Base-by-base conservation (phyloP, 2,113 vertebrate species). In the Ochotona curzoniae region DNA sequence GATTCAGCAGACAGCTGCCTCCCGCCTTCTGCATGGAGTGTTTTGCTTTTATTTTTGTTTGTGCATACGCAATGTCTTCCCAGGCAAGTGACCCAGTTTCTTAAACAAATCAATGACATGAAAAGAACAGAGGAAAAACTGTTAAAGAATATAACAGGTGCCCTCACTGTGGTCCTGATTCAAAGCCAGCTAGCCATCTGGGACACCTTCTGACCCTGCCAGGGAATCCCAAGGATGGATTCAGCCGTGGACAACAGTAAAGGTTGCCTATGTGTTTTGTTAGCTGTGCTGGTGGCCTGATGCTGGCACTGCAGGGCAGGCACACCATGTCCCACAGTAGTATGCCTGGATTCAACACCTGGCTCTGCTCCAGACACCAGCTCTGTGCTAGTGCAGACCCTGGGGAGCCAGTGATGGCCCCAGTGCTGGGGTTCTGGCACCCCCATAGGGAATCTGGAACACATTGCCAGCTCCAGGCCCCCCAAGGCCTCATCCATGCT, bases 141-240 rank as follows among this genome's bases (percentile, higher is more conserved):
- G 4, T 44, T 38, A 7, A 3, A 82, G 28, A 84, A 26, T 4
- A 12, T 20, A 64, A 10, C 0, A 9, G 0, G 0, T 25, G 35
- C 35, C 61, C 25, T 76, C 61, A n/a, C 20, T 73, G 23, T 25
- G 30, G 51, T 80, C 35, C 60, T 79, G 9, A 64, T 84, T 51
- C 5, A 2, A 81, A n/a, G 38, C 8, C 32, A 90, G 23, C 30
- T 66, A 83, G 38, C 28, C 63, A 0, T 84, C 28, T 57, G 60
- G 91, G 20, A n/a, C 44, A 13, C 20, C 51, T 26, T 57, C 11
- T 38, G 71, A 71, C 51, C 83, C 78, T 1, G 0, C 13, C 44
- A 5, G 21, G 66, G 35, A 20, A 13, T 64, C 51, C 2, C 20
- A 35, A 8, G 12, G 4, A 7, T 10, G 49, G 64, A 71, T 1